These are phyloP conservation scores for Harpalus rufipes DNA, from an alignment of 2,888 invertebrate genomes.

Conservation along the genomic window DNA sequence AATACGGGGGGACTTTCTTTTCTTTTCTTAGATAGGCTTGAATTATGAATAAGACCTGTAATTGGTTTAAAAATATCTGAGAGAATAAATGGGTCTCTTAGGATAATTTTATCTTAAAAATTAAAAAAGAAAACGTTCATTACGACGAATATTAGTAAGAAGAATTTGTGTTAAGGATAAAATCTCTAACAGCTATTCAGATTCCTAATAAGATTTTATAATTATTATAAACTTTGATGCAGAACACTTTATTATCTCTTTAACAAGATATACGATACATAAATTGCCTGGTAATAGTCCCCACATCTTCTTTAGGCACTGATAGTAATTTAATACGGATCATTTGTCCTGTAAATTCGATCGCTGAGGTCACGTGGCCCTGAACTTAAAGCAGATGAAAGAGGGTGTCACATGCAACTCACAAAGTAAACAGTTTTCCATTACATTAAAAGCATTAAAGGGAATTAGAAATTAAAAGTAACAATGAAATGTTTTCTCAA, in stretches of 20 bases:
- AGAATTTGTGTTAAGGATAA: no score
- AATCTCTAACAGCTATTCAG: no score
- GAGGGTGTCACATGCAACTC: neutral
- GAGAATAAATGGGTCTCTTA: constrained; percentile 16
- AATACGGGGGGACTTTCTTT: constrained; percentile 16
- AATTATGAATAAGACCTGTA: constrained; percentile 36
- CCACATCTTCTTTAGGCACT: constrained; percentile 28
- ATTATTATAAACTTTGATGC: neutral
- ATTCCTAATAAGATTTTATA: no score
- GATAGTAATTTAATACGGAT: constrained; percentile 46
- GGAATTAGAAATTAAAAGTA: neutral
- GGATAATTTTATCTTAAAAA: constrained; percentile 16
- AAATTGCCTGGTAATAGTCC: constrained; percentile 37
- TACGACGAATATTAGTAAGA: neutral
- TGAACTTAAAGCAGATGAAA: constrained; percentile 48
- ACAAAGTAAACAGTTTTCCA: neutral
- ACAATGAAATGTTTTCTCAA: neutral
- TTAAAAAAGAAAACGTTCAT: neutral
- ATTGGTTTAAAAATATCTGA: constrained; percentile 41
- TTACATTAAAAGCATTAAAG: neutral
- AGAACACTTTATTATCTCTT: constrained; percentile 35
- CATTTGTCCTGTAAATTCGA: constrained; percentile 50
- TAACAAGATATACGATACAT: constrained; percentile 41
- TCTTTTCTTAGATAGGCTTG: constrained; percentile 37
- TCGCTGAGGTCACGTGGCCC: constrained; percentile 48